Percentiles rank a stretch among this genome's conserved stretches.
phyloP scores from a whole-genome alignment of 2,113 vertebrate species.

The Notechis scutatus region DNA sequence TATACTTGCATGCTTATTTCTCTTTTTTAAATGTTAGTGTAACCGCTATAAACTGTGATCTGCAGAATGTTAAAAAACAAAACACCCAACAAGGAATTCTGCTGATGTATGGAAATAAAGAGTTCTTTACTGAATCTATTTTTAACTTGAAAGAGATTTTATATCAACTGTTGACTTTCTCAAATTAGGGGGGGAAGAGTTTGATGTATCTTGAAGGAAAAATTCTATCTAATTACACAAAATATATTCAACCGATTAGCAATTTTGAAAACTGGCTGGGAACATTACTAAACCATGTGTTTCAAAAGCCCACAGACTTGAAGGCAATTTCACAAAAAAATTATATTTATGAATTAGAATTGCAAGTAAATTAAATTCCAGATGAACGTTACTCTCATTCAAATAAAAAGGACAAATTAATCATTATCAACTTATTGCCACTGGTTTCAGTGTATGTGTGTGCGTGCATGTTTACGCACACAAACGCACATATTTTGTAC shows the following conservation, averaged over 20 bases:
- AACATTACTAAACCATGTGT: slow-evolving; percentile 73
- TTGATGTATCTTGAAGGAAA: slow-evolving; percentile 66
- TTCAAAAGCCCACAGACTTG: slow-evolving; percentile 74
- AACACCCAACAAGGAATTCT: neutral
- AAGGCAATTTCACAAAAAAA: slow-evolving; percentile 75
- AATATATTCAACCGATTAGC: slow-evolving; percentile 76
- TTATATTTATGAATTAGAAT: slow-evolving; percentile 25
- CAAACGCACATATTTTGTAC: neutral
- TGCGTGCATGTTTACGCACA: neutral
- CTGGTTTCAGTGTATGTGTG: neutral
- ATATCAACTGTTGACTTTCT: slow-evolving; percentile 70
- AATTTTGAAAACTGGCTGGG: slow-evolving; percentile 68
- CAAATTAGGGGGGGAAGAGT: slow-evolving; percentile 67
- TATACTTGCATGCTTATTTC: neutral
- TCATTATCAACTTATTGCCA: neutral
- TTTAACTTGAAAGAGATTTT: slow-evolving; percentile 68
- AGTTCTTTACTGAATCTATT: neutral
- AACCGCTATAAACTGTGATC: neutral
- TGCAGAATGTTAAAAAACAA: neutral
- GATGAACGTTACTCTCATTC: slow-evolving; percentile 22
- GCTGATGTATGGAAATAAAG: neutral
- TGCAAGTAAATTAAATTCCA: neutral
- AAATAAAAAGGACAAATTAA: slow-evolving; percentile 21
- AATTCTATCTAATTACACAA: slow-evolving; percentile 74
- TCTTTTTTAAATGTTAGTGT: neutral